Conservation (phyloP, 2,888 invertebrate species). For the Melikaiella ostensackeni region DNA sequence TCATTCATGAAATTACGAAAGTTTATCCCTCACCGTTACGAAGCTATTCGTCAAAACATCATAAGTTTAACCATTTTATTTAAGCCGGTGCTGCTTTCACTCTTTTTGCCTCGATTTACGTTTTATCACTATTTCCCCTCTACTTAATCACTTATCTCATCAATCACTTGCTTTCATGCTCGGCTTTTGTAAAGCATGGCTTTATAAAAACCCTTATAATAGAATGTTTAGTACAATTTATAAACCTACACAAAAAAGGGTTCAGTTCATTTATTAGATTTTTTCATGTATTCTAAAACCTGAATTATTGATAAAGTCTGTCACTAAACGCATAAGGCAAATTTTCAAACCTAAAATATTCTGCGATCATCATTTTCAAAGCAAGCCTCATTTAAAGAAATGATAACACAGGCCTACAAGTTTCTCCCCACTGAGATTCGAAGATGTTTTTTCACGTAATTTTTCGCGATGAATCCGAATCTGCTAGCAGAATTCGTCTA, state of each 20-base stretch:
- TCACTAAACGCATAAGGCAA: not conserved
- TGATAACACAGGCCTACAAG: too few species aligned
- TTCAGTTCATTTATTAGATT: slow-evolving; percentile 9
- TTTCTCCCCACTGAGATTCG: too few species aligned
- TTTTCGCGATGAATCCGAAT: too few species aligned
- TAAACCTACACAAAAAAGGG: not conserved
- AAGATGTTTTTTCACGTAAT: too few species aligned
- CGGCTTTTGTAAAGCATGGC: not conserved
- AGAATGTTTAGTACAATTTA: slow-evolving; percentile 2
- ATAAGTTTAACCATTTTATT: not conserved
- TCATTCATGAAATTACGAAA: too few species aligned
- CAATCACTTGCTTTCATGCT: slow-evolving; percentile 20
- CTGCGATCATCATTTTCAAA: not conserved
- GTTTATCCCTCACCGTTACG: too few species aligned
- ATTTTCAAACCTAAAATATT: not conserved
- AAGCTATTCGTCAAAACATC: not conserved
- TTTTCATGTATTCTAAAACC: not conserved
- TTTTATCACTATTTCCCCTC: not conserved
- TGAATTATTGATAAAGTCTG: too few species aligned
- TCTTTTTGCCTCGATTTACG: not conserved
- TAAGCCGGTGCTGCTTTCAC: not conserved
- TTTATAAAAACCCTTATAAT: slow-evolving; percentile 9
- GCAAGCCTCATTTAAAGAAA: not conserved
- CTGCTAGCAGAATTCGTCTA: too few species aligned
- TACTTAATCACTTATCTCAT: slow-evolving; percentile 22